phyloP scores from a whole-genome alignment of 1,140 invertebrate species.

The Planococcus citri region DNA sequence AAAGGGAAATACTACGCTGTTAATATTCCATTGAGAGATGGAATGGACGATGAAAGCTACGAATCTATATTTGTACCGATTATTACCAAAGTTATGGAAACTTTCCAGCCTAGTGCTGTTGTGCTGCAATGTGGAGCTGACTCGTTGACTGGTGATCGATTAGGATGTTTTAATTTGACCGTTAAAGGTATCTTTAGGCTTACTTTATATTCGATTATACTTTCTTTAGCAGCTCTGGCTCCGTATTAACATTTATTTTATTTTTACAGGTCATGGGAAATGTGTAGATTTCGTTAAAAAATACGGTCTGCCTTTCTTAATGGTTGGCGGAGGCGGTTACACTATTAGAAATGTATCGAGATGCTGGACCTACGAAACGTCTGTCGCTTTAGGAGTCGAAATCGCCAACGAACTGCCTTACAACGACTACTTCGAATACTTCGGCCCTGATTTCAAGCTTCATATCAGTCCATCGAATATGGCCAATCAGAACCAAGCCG shows the following conservation, averaged over 20 bases:
- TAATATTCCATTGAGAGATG: slow-evolving; percentile 94
- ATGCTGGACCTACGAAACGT: slow-evolving; percentile 98
- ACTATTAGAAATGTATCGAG: slow-evolving; percentile 96
- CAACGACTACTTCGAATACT: slow-evolving; percentile 99
- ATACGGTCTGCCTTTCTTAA: slow-evolving; percentile 86
- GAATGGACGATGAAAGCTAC: slow-evolving; percentile 97
- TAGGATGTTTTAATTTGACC: slow-evolving; percentile 97
- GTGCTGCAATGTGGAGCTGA: slow-evolving; percentile 97
- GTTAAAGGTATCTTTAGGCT: slow-evolving; percentile 51
- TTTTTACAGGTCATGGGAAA: slow-evolving; percentile 67
- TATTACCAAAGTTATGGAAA: slow-evolving; percentile 94
- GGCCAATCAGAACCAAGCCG: slow-evolving; percentile 96
- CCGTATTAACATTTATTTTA: not conserved
- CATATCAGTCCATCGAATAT: slow-evolving; percentile 99
- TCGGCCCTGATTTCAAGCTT: slow-evolving; percentile 97
- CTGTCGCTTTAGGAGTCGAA: slow-evolving; percentile 84
- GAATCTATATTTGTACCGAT: slow-evolving; percentile 96
- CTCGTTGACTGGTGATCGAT: slow-evolving; percentile 87
- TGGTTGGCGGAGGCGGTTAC: slow-evolving; percentile 96
- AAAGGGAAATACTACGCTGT: slow-evolving; percentile 99
- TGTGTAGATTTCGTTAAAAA: slow-evolving; percentile 97
- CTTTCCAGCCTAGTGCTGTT: slow-evolving; percentile 87
- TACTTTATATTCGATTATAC: not conserved
- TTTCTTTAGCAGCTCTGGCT: not conserved
- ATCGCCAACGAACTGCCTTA: slow-evolving; percentile 98